Conservation (phyloP, 1,140 invertebrate genomes). For the Ostrea denselamellosa region DNA sequence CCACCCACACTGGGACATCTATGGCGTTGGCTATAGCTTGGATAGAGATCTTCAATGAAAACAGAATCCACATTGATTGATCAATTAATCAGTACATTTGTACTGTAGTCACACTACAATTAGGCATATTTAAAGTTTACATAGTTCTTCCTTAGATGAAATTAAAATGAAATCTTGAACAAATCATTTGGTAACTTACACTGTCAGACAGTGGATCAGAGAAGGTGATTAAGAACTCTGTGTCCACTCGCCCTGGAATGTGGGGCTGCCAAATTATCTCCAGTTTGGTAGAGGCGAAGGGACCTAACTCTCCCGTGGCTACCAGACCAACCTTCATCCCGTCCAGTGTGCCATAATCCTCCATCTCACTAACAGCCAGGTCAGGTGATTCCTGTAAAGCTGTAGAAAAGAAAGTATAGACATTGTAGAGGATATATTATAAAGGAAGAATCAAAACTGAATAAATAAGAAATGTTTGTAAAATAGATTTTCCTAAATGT, state of each 20-base stretch:
- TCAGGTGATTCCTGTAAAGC: slow-evolving; percentile 60
- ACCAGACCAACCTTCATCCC: slow-evolving; percentile 73
- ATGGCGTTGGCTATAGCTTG: slow-evolving; percentile 74
- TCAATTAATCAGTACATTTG: not conserved
- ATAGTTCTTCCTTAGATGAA: not conserved
- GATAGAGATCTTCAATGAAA: slow-evolving; percentile 70
- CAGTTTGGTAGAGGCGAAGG: slow-evolving; percentile 75
- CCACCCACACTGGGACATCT: slow-evolving; percentile 79
- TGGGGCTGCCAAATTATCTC: slow-evolving; percentile 78
- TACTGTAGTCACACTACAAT: not conserved
- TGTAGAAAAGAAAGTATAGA: not conserved
- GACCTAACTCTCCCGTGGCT: slow-evolving; percentile 69
- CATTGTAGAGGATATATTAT: too few species aligned
- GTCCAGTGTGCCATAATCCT: slow-evolving; percentile 74
- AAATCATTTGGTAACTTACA: slow-evolving; percentile 62
- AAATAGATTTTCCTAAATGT: too few species aligned
- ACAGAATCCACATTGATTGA: not conserved
- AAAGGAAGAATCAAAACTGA: too few species aligned
- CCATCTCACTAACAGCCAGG: slow-evolving; percentile 69
- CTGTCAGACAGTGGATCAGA: slow-evolving; percentile 72
- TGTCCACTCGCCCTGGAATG: slow-evolving; percentile 73
- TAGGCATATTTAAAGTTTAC: not conserved
- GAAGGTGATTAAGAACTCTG: slow-evolving; percentile 75
- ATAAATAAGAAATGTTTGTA: too few species aligned
- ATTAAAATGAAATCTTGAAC: not conserved